Evolutionary conservation across 2,113 vertebrate species (phyloP).

Genomic region (Lophius piscatorius): DNA sequence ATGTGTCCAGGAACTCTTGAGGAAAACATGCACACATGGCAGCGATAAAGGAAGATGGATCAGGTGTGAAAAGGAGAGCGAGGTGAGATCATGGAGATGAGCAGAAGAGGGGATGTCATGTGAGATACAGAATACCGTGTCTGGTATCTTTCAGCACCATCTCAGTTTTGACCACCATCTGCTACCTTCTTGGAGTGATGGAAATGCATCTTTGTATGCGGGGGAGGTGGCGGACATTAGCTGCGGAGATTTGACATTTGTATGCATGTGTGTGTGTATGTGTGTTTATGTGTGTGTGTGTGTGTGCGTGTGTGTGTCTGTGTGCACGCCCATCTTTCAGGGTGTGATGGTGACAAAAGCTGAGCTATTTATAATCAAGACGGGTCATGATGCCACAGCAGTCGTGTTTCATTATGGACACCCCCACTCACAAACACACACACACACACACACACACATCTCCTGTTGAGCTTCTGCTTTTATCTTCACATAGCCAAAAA

Average conservation of each 20-base stretch:
- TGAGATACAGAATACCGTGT: conserved; percentile 11
- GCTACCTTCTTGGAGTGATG: conserved; percentile 35
- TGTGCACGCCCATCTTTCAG: conserved; percentile 21
- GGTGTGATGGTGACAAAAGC: conserved; percentile 46
- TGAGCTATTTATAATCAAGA: conserved; percentile 65
- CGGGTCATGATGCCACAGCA: conserved; percentile 51
- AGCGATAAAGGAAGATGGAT: background rate
- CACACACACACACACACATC: conserved; percentile 12
- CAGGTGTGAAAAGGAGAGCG: background rate
- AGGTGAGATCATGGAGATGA: background rate
- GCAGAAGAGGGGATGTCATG: background rate
- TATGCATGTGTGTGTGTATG: conserved; percentile 18
- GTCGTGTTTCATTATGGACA: conserved; percentile 56
- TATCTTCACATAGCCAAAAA: conserved; percentile 39
- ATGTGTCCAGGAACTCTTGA: background rate
- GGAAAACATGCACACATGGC: background rate
- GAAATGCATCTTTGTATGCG: conserved; percentile 30
- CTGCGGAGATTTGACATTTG: conserved; percentile 49
- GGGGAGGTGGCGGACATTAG: conserved; percentile 36
- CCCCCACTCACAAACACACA: conserved; percentile 9
- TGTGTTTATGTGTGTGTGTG: conserved; percentile 45
- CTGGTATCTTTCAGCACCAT: conserved; percentile 31
- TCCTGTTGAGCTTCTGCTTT: conserved; percentile 40
- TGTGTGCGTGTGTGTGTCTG: conserved; percentile 24
- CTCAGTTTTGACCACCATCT: conserved; percentile 51